Evolutionary conservation across 2,113 vertebrate species (phyloP).

Genomic region (Alaudala cheleensis): DNA sequence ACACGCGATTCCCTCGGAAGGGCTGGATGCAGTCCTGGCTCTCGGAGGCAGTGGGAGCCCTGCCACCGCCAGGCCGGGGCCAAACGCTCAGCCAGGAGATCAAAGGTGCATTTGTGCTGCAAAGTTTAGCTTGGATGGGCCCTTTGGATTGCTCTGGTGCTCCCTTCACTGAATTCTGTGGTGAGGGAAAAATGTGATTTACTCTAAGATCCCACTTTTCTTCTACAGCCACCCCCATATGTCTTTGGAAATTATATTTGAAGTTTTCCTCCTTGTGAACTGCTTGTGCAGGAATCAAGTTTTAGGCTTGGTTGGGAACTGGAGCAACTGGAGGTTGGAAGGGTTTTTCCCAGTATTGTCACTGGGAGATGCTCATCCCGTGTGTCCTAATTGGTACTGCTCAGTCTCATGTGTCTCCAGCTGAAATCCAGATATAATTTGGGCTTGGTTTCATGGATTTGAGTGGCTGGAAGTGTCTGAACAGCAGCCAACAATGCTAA

Average conservation of each 20-base stretch:
- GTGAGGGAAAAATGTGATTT: not conserved
- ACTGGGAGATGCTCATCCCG: not conserved
- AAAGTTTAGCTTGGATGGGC: not conserved
- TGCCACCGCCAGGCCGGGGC: not conserved
- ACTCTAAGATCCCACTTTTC: not conserved
- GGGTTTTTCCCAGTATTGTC: not conserved
- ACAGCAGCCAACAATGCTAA: slow-evolving; percentile 20
- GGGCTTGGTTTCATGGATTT: slow-evolving; percentile 7
- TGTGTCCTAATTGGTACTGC: not conserved
- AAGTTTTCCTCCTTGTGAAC: not conserved
- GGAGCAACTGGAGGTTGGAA: not conserved
- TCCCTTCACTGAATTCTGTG: not conserved
- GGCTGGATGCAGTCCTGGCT: slow-evolving; percentile 21
- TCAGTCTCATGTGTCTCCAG: not conserved
- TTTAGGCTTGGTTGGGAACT: not conserved
- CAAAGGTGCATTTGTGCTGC: slow-evolving; percentile 25
- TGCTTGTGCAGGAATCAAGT: not conserved
- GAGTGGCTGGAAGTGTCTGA: slow-evolving; percentile 27
- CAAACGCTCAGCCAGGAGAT: not conserved
- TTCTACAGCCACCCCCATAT: not conserved
- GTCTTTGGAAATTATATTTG: not conserved
- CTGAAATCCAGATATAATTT: slow-evolving; percentile 16
- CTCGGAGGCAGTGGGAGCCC: not conserved
- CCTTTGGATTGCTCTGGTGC: not conserved
- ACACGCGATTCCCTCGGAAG: slow-evolving; percentile 6